These are phyloP conservation scores for Diarsia mendica DNA, from an alignment of 2,888 invertebrate genomes.

Conservation along the genomic window DNA sequence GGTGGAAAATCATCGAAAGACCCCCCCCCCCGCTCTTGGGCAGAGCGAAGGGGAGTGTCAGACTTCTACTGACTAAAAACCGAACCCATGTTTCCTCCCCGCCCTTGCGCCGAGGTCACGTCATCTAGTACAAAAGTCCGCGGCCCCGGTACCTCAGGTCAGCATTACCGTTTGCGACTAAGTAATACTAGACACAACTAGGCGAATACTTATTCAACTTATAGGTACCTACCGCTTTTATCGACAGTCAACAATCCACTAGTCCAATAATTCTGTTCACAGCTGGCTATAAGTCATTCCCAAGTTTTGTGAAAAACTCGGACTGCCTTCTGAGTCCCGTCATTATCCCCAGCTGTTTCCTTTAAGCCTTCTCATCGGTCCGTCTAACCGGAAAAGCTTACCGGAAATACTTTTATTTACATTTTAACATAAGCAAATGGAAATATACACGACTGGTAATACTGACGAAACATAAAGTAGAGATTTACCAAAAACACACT, in stretches of 20 bases:
- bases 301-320: constrained; percentile 26
- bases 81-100: too few relatives aligned
- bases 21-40: too few relatives aligned
- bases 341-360: constrained; percentile 34
- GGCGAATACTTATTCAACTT: neutral
- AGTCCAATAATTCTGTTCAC: neutral
- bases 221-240: neutral
- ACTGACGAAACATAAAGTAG: constrained; percentile 18
- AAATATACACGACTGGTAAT: neutral
- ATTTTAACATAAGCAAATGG: constrained; percentile 14
- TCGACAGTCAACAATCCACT: neutral
- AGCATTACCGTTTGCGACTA: neutral
- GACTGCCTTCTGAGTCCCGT: neutral
- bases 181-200: neutral
- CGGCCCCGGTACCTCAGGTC: too few relatives aligned
- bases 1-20: too few relatives aligned
- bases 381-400: neutral
- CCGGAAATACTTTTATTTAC: neutral
- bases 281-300: constrained; percentile 5
- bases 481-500: constrained; percentile 23
- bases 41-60: too few relatives aligned
- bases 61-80: too few relatives aligned
- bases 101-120: too few relatives aligned
- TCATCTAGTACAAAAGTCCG: too few relatives aligned
- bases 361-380: neutral